These are phyloP conservation scores for Pseudoips prasinana DNA, from an alignment of 2,888 invertebrate species.

Conservation along the genomic window DNA sequence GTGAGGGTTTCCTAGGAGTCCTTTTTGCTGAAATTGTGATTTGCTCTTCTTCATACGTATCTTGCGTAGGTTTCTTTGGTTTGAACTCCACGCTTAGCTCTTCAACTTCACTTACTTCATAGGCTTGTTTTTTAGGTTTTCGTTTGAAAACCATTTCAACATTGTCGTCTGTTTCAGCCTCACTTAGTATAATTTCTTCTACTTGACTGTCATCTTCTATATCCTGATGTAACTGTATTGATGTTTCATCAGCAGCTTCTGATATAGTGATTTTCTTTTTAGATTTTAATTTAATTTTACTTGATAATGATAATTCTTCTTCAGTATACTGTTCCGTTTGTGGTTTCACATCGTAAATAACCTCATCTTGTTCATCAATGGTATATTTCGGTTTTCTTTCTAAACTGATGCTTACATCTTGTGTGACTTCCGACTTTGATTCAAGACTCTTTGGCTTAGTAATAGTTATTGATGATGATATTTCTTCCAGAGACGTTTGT, in stretches of 20 bases:
- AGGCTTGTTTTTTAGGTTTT: conserved; percentile 75
- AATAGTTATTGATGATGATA: conserved; percentile 59
- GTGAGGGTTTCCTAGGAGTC: conserved; percentile 83
- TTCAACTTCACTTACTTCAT: conserved; percentile 84
- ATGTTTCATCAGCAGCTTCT: conserved; percentile 87
- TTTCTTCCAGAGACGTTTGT: conserved; percentile 55
- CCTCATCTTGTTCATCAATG: conserved; percentile 86
- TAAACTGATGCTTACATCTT: conserved; percentile 85
- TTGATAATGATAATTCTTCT: conserved; percentile 87
- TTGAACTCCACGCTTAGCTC: conserved; percentile 82
- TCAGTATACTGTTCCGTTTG: conserved; percentile 79
- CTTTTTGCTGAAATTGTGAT: conserved; percentile 86
- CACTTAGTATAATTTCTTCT: conserved; percentile 86
- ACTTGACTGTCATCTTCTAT: conserved; percentile 83
- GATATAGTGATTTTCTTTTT: conserved; percentile 83
- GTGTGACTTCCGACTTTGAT: conserved; percentile 73
- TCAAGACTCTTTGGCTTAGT: conserved; percentile 56
- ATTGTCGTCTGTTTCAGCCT: conserved; percentile 83
- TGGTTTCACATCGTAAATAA: conserved; percentile 67
- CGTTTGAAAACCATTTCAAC: conserved; percentile 74
- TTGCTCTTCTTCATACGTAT: conserved; percentile 84
- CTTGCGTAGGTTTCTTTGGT: conserved; percentile 61
- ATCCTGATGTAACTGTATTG: conserved; percentile 85
- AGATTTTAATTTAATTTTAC: conserved; percentile 86
- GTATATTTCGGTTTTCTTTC: conserved; percentile 85